A percentile compares a stretch with the other conserved stretches of the same genome.
phyloP scores from a whole-genome alignment of 2,888 invertebrate species.

The Polydrusus pterygomalis region DNA sequence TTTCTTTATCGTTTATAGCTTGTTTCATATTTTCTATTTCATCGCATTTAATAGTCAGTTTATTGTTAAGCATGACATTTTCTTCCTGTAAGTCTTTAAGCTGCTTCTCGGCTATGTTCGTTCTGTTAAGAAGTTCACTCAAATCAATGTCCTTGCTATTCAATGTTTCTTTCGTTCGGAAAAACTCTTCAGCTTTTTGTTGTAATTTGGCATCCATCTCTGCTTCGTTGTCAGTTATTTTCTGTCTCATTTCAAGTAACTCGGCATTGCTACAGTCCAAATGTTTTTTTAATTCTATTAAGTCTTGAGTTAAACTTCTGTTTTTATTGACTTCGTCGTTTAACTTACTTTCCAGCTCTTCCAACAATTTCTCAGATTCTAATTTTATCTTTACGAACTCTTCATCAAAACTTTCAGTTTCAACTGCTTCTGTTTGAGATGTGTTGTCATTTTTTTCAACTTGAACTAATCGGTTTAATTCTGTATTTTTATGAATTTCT shows the following conservation, averaged over 20 bases:
- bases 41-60: background rate
- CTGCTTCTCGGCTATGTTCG: background rate
- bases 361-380: constrained; percentile 14
- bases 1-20: background rate
- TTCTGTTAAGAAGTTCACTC: background rate
- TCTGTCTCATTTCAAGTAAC: constrained; percentile 30
- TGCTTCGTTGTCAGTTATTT: constrained; percentile 22
- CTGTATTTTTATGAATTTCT: constrained; percentile 30
- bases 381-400: constrained; percentile 21
- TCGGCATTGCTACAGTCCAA: constrained; percentile 14
- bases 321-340: constrained; percentile 31
- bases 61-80: constrained; percentile 1
- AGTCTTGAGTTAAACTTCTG: background rate
- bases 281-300: constrained; percentile 10
- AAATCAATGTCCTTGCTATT: background rate
- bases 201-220: constrained; percentile 28
- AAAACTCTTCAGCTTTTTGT: constrained; percentile 15
- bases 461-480: background rate
- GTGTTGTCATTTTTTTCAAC: constrained; percentile 12
- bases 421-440: background rate
- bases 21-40: constrained; percentile 8
- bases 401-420: constrained; percentile 15
- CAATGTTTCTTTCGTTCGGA: constrained; percentile 3
- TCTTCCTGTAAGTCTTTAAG: background rate
- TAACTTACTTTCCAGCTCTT: constrained; percentile 33